Evolutionary conservation across 2,113 vertebrate genomes (phyloP).

Genomic region (Lepidothrix coronata): DNA sequence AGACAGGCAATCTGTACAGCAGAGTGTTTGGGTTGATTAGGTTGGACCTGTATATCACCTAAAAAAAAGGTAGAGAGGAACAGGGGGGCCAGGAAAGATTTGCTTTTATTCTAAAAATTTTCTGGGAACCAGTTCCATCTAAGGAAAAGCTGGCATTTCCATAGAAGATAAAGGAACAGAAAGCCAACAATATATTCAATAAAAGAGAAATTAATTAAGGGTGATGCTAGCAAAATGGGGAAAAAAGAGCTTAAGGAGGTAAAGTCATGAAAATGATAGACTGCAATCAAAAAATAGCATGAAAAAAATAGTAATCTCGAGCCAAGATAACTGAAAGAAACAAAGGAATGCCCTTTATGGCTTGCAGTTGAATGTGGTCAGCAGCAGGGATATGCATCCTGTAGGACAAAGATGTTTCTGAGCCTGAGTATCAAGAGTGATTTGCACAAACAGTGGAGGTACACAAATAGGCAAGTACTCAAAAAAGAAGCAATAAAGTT

Average conservation of each 20-base stretch:
- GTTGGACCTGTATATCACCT: neutral
- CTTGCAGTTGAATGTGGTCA: neutral
- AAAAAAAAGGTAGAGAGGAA: neutral
- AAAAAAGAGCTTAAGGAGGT: neutral
- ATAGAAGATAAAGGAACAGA: neutral
- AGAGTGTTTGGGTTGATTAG: neutral
- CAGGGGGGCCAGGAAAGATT: neutral
- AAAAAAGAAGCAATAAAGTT: neutral
- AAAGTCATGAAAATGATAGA: neutral
- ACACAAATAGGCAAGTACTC: neutral
- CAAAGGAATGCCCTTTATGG: neutral
- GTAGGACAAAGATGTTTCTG: neutral
- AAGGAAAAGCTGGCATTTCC: neutral
- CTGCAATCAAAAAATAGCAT: neutral
- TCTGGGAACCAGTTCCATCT: neutral
- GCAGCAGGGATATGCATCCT: neutral
- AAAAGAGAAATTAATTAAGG: neutral
- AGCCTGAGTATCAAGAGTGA: neutral
- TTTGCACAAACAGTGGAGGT: neutral
- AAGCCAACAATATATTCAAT: neutral
- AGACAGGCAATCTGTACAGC: neutral
- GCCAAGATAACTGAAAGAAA: neutral
- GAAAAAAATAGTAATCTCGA: neutral
- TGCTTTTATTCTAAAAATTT: neutral
- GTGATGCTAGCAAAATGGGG: neutral